phyloP scores from a whole-genome alignment of 2,888 invertebrate genomes.

The Micoletzkya japonica region DNA sequence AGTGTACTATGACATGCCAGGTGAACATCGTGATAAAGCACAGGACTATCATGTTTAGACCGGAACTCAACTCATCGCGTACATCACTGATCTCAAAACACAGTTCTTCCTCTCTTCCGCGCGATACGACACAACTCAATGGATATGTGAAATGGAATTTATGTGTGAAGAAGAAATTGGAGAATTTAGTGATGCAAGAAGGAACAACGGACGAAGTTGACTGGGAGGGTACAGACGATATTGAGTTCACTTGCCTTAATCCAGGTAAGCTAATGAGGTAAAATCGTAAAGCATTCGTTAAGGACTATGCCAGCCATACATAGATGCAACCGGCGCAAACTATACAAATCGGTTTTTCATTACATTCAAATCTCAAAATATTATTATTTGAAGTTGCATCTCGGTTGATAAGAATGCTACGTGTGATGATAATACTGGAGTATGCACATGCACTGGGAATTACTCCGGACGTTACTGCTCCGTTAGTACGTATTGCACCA shows the following conservation, averaged over 20 bases:
- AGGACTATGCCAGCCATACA: background rate
- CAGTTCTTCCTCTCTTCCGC: too few species aligned
- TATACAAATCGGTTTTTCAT: background rate
- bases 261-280: background rate
- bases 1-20: too few species aligned
- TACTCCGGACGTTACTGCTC: slow-evolving; percentile 12
- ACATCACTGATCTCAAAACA: too few species aligned
- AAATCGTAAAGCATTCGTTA: too few species aligned
- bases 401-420: background rate
- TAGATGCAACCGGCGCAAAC: background rate
- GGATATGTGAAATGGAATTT: too few species aligned
- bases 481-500: slow-evolving; percentile 4
- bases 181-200: too few species aligned
- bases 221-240: background rate
- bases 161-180: too few species aligned
- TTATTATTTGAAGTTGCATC: slow-evolving; percentile 5
- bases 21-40: too few species aligned
- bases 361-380: background rate
- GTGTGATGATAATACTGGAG: background rate
- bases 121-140: too few species aligned
- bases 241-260: background rate
- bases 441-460: slow-evolving; percentile 7
- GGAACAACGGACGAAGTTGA: background rate
- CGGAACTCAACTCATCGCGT: too few species aligned
- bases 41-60: too few species aligned